Conservation (phyloP, 2,797 vertebrate species). For the Gadopsis bispinosus region DNA sequence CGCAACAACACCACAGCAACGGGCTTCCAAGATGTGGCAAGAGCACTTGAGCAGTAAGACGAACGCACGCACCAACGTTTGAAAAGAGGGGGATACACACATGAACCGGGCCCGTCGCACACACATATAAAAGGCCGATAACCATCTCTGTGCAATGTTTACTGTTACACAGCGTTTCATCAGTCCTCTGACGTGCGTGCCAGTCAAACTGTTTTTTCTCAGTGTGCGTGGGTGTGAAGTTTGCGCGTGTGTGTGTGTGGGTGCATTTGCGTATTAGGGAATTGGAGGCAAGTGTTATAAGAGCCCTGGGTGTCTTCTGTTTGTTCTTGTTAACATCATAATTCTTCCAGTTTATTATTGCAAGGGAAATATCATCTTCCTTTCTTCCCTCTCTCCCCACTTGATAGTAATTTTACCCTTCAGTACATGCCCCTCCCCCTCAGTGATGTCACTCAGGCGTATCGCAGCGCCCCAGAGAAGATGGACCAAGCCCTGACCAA, state of each 20-base stretch:
- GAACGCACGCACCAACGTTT: conserved; percentile 33
- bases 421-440: conserved; percentile 94
- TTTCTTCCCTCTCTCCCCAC: conserved; percentile 16
- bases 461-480: conserved; percentile 90
- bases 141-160: conserved; percentile 61
- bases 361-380: conserved; percentile 12
- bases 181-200: conserved; percentile 64
- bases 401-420: conserved; percentile 90
- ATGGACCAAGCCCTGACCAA: conserved; percentile 91
- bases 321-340: conserved; percentile 60
- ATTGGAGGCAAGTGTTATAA: conserved; percentile 37
- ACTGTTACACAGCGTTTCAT: conserved; percentile 79
- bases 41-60: conserved; percentile 92
- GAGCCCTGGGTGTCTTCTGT: conserved; percentile 51
- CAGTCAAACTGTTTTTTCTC: conserved; percentile 43
- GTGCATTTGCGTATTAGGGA: conserved; percentile 39
- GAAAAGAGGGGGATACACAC: conserved; percentile 42
- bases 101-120: conserved; percentile 40
- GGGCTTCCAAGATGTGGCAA: conserved; percentile 92
- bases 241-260: conserved; percentile 15
- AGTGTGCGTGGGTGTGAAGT: conserved; percentile 31
- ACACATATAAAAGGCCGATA: conserved; percentile 49
- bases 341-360: conserved; percentile 31
- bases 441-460: conserved; percentile 91
- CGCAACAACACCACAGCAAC: conserved; percentile 90